phyloP scores from a whole-genome alignment of 2,797 vertebrate species.

The Aselliscus stoliczkanus region DNA sequence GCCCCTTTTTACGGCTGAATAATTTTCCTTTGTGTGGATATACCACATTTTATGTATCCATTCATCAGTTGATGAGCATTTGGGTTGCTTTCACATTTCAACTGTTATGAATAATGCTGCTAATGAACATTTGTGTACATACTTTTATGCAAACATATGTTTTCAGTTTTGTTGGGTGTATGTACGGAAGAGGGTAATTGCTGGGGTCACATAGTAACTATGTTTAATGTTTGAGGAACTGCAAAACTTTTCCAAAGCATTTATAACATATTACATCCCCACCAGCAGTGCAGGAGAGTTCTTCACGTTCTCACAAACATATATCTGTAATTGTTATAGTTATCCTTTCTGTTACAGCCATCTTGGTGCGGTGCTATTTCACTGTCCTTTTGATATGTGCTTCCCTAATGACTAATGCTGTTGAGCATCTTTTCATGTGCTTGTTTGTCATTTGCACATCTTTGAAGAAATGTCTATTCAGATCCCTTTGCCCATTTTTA shows the following conservation, averaged over 20 bases:
- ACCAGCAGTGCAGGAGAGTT: background rate
- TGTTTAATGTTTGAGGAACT: background rate
- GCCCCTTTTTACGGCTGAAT: background rate
- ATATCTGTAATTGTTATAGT: background rate
- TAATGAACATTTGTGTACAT: background rate
- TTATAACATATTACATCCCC: background rate
- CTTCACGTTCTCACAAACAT: background rate
- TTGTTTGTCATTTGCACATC: background rate
- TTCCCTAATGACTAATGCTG: background rate
- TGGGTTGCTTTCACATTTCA: background rate
- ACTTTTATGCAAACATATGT: background rate
- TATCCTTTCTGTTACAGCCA: background rate
- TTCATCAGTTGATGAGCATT: background rate
- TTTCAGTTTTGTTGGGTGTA: background rate
- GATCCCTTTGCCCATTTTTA: background rate
- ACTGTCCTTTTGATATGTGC: background rate
- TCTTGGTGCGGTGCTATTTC: background rate
- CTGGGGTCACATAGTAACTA: too few relatives aligned
- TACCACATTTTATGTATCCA: background rate
- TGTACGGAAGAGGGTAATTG: background rate
- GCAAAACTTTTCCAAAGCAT: background rate
- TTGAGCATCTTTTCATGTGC: background rate
- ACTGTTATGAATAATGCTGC: background rate
- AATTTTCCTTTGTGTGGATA: background rate
- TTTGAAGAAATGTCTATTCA: background rate